Evolutionary conservation across 2,113 vertebrate species (phyloP).

Genomic region (Callipepla squamata): DNA sequence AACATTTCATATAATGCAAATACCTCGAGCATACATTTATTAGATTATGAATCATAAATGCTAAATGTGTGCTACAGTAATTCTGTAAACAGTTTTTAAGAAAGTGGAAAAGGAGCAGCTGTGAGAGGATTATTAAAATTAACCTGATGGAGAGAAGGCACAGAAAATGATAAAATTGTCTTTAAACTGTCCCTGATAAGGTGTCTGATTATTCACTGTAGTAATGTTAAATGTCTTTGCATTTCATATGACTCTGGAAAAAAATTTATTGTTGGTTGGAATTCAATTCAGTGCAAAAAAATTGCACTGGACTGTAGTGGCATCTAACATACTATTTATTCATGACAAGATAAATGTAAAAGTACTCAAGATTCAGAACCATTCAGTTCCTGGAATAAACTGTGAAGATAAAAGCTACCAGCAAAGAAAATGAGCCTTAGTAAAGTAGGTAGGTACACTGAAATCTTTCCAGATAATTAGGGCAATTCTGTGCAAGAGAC

Average conservation of each 20-base stretch:
- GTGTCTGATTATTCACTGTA: neutral
- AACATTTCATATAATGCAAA: neutral
- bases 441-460: neutral
- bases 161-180: neutral
- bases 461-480: neutral
- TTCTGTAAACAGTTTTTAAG: neutral
- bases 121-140: neutral
- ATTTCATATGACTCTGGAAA: neutral
- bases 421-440: neutral
- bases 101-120: neutral
- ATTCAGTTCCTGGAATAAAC: neutral
- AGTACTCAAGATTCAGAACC: neutral
- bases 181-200: neutral
- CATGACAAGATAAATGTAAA: neutral
- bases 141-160: neutral
- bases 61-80: neutral
- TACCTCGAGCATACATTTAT: neutral
- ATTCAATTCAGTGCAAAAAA: neutral
- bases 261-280: neutral
- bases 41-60: slow-evolving; percentile 25
- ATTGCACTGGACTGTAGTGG: neutral
- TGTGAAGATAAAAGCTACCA: neutral
- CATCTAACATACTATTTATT: neutral
- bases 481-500: neutral
- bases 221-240: neutral